These are phyloP conservation scores for Diaphora mendica DNA, from an alignment of 2,888 invertebrate species.

Conservation along the genomic window DNA sequence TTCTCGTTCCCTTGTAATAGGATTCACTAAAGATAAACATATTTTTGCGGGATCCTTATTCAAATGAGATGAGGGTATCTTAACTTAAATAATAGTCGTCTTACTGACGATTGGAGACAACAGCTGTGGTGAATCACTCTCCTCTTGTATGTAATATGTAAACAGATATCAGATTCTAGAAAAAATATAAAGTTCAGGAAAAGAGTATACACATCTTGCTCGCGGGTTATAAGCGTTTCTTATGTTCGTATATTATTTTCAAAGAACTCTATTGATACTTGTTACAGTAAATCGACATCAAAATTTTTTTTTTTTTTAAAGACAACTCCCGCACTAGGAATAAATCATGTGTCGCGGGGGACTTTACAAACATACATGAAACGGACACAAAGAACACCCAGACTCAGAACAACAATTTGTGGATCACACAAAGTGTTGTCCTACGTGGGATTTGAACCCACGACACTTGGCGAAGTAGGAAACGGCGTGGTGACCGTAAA, in stretches of 20 bases:
- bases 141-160: conserved; percentile 27
- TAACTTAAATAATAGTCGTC: conserved; percentile 35
- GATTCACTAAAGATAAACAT: conserved; percentile 22
- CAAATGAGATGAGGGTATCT: conserved; percentile 48
- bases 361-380: no score
- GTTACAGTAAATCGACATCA: not conserved
- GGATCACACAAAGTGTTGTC: no score
- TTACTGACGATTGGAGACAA: conserved; percentile 38
- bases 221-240: not conserved
- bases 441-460: no score
- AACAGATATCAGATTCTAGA: conserved; percentile 19
- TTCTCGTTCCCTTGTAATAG: conserved; percentile 6
- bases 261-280: not conserved
- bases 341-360: no score
- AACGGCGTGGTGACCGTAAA: no score
- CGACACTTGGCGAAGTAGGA: no score
- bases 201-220: not conserved
- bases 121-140: conserved; percentile 36
- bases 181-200: not conserved
- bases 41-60: conserved; percentile 28
- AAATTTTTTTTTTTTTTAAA: no score
- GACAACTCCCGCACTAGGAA: no score
- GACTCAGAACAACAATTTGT: no score
- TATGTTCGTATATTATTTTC: not conserved
- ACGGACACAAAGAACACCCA: no score